Evolutionary conservation across 2,888 invertebrate species (phyloP), one percentile per base, ranked within the genome.

Genomic region (Rotaria socialis): DNA sequence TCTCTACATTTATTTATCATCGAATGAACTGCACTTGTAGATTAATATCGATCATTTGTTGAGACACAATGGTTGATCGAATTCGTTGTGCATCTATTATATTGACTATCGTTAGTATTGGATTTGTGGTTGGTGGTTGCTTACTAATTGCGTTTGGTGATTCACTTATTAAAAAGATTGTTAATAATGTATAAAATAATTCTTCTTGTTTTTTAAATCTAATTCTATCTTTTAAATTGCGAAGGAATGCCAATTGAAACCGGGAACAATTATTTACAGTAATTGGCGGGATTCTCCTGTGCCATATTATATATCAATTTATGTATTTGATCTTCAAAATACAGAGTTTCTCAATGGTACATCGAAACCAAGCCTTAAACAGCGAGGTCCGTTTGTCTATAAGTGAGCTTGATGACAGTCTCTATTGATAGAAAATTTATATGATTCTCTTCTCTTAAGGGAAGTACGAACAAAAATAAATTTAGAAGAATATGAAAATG

Each of bases 361-460:
- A 24, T 22, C 47, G 14, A 80, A 80, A 14, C 80, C 80, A 80
- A 1, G 10, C 47, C 6, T 80, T 24, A 47, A 3, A 43, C 80
- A 80, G 11, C 80, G 80, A 47, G 80, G 80, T 14, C 80, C 80
- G n/a, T 80, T 80, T n/a, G 80, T 80, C 8, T 80, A 80, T 80
- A 43, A 24, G 80, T 80, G 16, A 80, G 80, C n/a, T 47, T 11
- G 11, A 80, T 67, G 0, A 35, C 1, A 35, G 24, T 1, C 16
- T 16, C 3, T 22, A 56, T 56, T 56, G 14, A 24, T 56, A 24
- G 8, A 4, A 24, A 56, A 56, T 56, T 24, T 0, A 7, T 10
- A 6, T 67, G 7, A 67, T 16, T 16, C 2, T 67, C 35, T 27
- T 19, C 3, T 35, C 0, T 35, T 24, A 56, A 80, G 80, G n/a